Base-by-base conservation (phyloP, 2,888 invertebrate species). In the Melikaiella ostensackeni region DNA sequence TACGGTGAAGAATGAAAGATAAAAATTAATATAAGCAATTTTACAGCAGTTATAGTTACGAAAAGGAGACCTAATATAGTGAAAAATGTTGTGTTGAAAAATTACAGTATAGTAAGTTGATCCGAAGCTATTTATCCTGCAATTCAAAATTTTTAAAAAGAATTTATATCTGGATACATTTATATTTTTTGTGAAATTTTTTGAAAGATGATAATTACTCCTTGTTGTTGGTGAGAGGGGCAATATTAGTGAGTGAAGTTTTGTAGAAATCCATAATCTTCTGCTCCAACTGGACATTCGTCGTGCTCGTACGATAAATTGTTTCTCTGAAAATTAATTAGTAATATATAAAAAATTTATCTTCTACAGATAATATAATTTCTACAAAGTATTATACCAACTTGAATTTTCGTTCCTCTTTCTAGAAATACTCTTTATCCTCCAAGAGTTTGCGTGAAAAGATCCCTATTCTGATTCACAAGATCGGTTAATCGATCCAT, bases 251-350 rank as follows among this genome's bases (percentile, higher is more conserved):
- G 2, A 46, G 66, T 19, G n/a, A 42, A 88, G 96, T 96, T 86
- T 97, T 95, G 91, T 98, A 99, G 92, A 98, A 98, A 87, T 99
- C 99, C 98, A 99, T 98, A 73, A 99, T 99, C 92, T 99, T 99
- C 90, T 99, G 98, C 91, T 99, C 99, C 33, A 99, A 92, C 89
- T 98, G n/a, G 21, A 21, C 9, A 21, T 98, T 91, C 99, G 99
- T 91, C 99, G 99, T 90, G 86, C 96, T 96, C 59, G 99, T 92
- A 85, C 97, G 96, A 88, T 98, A 97, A 27, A 99, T 94, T 92
- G 97, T 97, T 89, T 99, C 99, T 13, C 94, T 94, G 87, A 57
- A 91, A 86, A 75, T 75, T 62, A 78, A 76, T 21, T 79, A 38
- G 61, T 74, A 81, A 80, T 77, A 57, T 11, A n/a, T 50, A 70